phyloP scores from a whole-genome alignment of 1,140 invertebrate species.

The Amphibalanus amphitrite region DNA sequence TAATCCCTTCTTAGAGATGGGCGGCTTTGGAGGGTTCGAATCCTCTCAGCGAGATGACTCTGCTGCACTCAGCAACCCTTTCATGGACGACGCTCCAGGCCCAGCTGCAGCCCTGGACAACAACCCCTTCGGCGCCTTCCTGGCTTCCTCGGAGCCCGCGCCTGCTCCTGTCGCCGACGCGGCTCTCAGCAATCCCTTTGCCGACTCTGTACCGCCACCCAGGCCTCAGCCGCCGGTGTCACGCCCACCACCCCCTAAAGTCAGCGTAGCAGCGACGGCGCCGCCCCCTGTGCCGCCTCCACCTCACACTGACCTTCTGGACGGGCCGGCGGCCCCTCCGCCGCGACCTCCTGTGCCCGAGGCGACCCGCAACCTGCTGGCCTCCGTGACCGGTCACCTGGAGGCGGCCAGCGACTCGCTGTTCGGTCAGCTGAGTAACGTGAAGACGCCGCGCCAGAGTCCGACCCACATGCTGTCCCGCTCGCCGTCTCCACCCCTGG shows the following conservation, averaged over 20 bases:
- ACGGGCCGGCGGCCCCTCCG: neutral
- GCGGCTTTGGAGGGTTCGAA: conserved; percentile 14
- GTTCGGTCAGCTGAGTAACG: neutral
- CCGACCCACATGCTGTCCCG: neutral
- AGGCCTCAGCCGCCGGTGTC: neutral
- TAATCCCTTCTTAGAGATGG: conserved; percentile 22
- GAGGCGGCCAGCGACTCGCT: neutral
- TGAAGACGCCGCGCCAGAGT: neutral
- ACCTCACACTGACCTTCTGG: neutral
- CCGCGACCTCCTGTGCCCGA: neutral
- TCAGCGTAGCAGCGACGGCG: neutral
- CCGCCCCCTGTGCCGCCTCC: neutral
- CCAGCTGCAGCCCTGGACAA: conserved; percentile 23
- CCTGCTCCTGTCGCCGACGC: neutral
- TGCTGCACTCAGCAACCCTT: conserved; percentile 17
- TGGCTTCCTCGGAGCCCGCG: neutral
- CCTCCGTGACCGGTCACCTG: neutral
- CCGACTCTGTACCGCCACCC: neutral
- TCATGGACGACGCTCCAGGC: conserved; percentile 23
- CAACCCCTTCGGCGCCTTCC: conserved; percentile 34
- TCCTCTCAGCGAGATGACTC: neutral
- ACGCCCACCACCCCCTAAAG: neutral
- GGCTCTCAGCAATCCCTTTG: neutral
- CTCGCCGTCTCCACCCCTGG: neutral
- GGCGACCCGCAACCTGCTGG: neutral